Base-by-base conservation (phyloP, 2,113 vertebrate species). In the Tragulus kanchil region DNA sequence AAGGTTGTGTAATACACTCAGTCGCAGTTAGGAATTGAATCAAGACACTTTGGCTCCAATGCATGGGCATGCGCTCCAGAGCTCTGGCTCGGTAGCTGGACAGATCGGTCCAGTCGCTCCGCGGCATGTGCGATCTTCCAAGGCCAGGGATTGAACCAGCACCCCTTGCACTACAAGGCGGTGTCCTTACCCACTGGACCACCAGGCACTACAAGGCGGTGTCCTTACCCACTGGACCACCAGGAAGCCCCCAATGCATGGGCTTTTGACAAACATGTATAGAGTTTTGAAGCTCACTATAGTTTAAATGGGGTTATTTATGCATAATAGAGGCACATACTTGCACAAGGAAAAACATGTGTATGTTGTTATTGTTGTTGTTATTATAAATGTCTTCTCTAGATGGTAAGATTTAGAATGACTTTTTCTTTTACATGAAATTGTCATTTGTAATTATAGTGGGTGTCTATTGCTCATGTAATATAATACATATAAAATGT, bases 351-450 rank as follows among this genome's bases (percentile, higher is more conserved):
- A 62, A 77, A 58, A 31, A 91, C 36, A 10, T 15, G 42, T 65
- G 10, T 82, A 19, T 48, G 25, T 31, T 81, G 25, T 3, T 4
- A 36, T 0, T 71, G n/a, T 65, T 42, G 56, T 23, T 28, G 5
- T 23, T 42, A 85, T 62, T 42, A 67, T 7, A 26, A n/a, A 87
- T 84, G 62, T 62, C 48, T 5, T 95, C 69, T 85, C 58, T 82
- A 14, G 31, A 54, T 78, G 19, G 2, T 15, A 67, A 94, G 85
- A 64, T 1, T 26, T 4, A 50, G 13, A 54, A 26, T 23, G 12
- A 21, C 21, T 16, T 84, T 89, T 92, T 79, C 52, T 13, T 89
- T 94, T 42, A 17, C 94, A 16, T 79, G 16, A 95, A 78, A 52
- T 62, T 87, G 54, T 75, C 50, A 61, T 69, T 58, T 67, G 59